Base-by-base conservation (phyloP, 2,113 vertebrate species). In the Eptesicus fuscus region DNA sequence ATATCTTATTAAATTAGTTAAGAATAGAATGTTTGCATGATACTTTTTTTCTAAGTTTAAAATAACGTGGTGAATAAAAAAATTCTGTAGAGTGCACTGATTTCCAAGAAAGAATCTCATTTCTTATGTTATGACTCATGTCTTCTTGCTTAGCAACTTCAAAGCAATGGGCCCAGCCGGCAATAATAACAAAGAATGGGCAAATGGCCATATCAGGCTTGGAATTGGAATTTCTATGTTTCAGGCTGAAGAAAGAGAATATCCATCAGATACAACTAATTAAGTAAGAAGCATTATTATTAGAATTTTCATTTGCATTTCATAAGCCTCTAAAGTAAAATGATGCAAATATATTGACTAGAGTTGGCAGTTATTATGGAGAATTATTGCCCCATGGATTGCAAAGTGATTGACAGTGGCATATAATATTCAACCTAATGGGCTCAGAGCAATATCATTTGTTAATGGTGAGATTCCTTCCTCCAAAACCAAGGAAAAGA, bases 181-280 rank as follows among this genome's bases (percentile, higher is more conserved):
- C 91, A 63, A 93, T 5, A 13, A 53, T 93, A 95, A 96, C 92
- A 61, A 97, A 83, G 95, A 96, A 96, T 83, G 91, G 69, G 7
- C 4, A 61, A 13, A n/a, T 30, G 61, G 23, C 40, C 18, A 30
- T 56, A 9, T 90, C 18, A 42, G 49, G 30, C 67, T 87, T 13
- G 49, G 78, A 95, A 77, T 6, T 53, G 40, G 35, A 7, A 4
- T 67, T 96, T 25, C 0, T 37, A 74, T 28, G 94, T 91, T 42
- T 25, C 80, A 78, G 9, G 25, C 88, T 51, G 40, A 91, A 70
- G 83, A 91, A 90, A 94, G 1, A 56, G 4, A 77, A 89, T 82
- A 83, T 93, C 53, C 73, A 92, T 96, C 71, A 95, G 70, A 83
- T 44, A 94, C 88, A 96, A 94, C 77, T 96, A 97, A 97, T 98